These are phyloP conservation scores for Macrotis lagotis DNA, from an alignment of 2,113 vertebrate genomes.

Conservation along the genomic window DNA sequence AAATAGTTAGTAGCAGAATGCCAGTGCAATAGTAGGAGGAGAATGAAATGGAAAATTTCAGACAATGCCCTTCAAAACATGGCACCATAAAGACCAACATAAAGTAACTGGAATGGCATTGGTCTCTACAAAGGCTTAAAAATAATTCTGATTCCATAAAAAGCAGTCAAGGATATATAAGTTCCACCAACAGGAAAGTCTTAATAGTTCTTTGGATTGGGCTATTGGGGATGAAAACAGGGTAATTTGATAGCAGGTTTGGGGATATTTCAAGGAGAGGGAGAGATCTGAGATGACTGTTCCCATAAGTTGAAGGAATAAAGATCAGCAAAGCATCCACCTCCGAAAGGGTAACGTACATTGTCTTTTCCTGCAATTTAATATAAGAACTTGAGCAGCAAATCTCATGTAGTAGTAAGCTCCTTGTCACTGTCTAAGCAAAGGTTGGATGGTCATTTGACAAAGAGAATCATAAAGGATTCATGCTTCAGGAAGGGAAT, in stretches of 20 bases:
- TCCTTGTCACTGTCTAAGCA: not conserved
- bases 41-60: not conserved
- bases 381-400: not conserved
- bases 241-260: not conserved
- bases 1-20: not conserved
- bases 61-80: not conserved
- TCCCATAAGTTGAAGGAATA: not conserved
- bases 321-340: not conserved
- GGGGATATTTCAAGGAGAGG: not conserved
- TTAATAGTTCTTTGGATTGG: not conserved
- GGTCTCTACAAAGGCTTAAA: not conserved
- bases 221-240: not conserved
- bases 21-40: not conserved
- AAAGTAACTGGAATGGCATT: not conserved
- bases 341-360: not conserved
- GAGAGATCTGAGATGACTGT: not conserved
- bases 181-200: not conserved
- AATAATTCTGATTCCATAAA: not conserved
- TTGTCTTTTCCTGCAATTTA: not conserved
- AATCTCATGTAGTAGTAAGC: not conserved
- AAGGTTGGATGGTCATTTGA: not conserved
- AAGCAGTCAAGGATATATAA: not conserved
- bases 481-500: not conserved
- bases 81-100: not conserved
- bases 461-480: not conserved